Base-by-base conservation (phyloP, 2,797 vertebrate genomes). In the Urophycis tenuis region DNA sequence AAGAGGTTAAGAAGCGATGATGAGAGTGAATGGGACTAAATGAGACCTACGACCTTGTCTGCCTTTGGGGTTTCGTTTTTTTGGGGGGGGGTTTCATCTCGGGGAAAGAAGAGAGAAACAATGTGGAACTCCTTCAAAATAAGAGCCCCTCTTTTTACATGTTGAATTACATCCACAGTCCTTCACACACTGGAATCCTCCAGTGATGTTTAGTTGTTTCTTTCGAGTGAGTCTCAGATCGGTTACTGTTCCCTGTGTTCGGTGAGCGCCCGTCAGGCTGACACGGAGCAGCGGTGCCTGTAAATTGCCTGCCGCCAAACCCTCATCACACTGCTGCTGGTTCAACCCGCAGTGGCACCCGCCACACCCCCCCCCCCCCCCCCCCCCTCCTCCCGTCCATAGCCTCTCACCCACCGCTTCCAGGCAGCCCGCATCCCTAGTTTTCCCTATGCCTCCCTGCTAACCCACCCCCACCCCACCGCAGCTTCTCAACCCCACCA, bases 261-360 rank as follows among this genome's bases (percentile, higher is more conserved):
- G 0, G 82, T 87, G 81, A 87, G 88, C 83, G 81, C 19, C 69
- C 85, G 80, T 81, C 84, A 80, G 33, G 72, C 12, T 64, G 33
- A 41, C 80, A 33, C 71, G 75, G 30, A 74, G 71, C 34, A 69
- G 53, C 10, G 3, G 45, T 41, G 75, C 39, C 11, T 78, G 72
- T 83, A 77, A 89, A 80, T 87, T 83, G 81, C 77, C 74, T 70
- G 6, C 67, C 74, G 76, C 76, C 72, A n/a, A 71, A 81, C 71
- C 73, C 79, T 75, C 81, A 29, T 32, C 79, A 36, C 49, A 22
- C 30, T 30, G 80, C 79, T 70, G 79, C 60, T 1, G 80, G 74
- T 78, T 80, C 72, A 17, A 73, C 79, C 64, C 77, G 74, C 49
- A 72, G 67, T 81, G 75, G 69, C 25, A 41, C 49, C 22, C 74